A percentile compares a stretch with the other conserved stretches of the same genome.
Evolutionary conservation across 2,888 invertebrate genomes (phyloP).

Genomic region (Pterostichus niger): DNA sequence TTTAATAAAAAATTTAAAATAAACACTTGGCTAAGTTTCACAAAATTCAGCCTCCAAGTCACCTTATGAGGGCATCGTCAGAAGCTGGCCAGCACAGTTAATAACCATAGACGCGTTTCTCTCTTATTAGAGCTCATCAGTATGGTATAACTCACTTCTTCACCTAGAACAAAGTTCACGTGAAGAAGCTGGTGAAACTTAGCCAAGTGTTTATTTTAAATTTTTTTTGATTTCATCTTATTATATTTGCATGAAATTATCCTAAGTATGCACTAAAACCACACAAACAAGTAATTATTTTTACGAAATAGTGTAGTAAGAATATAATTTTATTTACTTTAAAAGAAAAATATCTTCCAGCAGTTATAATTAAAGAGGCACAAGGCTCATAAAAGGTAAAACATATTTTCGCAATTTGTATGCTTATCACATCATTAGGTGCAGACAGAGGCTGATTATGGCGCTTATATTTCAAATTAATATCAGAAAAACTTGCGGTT

Average conservation of each 20-base stretch:
- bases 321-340: constrained; percentile 2
- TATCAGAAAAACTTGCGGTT: neutral
- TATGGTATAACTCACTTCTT: no score
- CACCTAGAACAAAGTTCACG: no score
- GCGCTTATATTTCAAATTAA: constrained; percentile 16
- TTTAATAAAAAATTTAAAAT: no score
- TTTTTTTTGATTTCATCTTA: constrained; percentile 25
- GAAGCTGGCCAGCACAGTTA: no score
- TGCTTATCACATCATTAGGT: constrained; percentile 14
- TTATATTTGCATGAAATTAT: constrained; percentile 29
- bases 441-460: constrained; percentile 29
- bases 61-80: no score
- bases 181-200: no score
- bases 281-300: constrained; percentile 22
- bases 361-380: constrained; percentile 11
- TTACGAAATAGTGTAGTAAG: constrained; percentile 9
- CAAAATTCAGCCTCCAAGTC: no score
- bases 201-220: no score
- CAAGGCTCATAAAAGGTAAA: constrained; percentile 31
- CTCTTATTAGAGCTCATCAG: no score
- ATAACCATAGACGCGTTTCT: no score
- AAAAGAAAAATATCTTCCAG: neutral
- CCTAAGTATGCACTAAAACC: neutral
- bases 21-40: no score
- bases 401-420: constrained; percentile 38